Evolutionary conservation across 1,140 invertebrate species (phyloP).

Genomic region (Neotoxoptera formosana): DNA sequence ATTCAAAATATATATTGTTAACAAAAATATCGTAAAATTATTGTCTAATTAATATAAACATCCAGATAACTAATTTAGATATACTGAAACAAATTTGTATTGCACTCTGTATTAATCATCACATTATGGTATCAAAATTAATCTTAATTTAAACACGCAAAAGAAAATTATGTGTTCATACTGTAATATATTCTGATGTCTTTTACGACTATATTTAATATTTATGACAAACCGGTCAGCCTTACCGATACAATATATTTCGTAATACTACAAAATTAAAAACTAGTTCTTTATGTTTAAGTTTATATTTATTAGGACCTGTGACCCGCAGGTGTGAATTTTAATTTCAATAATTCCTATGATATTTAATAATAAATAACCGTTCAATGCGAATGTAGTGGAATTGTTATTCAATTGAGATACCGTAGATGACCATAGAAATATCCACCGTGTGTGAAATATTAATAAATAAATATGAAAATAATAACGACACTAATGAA

Average conservation of each 20-base stretch:
- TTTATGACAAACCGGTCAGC: background rate
- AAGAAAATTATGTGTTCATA: background rate
- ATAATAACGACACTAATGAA: background rate
- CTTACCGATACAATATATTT: background rate
- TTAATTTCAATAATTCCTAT: background rate
- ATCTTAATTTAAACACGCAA: background rate
- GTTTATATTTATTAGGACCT: background rate
- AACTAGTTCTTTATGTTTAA: background rate
- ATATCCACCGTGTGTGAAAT: background rate
- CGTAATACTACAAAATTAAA: background rate
- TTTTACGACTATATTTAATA: background rate
- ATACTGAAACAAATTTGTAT: background rate
- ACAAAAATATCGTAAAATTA: background rate
- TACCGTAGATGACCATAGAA: background rate
- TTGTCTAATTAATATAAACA: background rate
- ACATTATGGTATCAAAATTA: background rate
- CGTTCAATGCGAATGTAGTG: background rate
- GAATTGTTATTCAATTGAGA: background rate
- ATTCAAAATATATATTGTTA: background rate
- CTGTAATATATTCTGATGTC: background rate
- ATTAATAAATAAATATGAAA: conserved; percentile 22
- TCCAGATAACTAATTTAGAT: background rate
- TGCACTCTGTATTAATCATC: background rate
- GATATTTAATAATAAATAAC: background rate
- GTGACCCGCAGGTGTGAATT: background rate